Conservation (phyloP, 2,113 vertebrate genomes). For the Muntiacus muntjak region DNA sequence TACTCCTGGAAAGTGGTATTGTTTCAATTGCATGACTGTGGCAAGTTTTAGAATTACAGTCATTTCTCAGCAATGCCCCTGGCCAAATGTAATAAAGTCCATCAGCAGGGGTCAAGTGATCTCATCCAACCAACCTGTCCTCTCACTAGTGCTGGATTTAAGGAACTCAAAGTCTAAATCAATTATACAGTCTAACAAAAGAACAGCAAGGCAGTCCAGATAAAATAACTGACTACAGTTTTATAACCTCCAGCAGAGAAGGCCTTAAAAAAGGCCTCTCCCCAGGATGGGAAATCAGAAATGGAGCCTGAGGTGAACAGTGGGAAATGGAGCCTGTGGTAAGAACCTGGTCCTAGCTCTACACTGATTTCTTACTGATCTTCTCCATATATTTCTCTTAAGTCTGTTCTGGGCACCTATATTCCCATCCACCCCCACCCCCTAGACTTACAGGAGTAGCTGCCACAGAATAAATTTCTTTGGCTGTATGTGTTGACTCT, state of each 20-base stretch:
- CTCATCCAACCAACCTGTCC: background rate
- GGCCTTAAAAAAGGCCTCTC: background rate
- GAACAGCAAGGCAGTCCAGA: conserved; percentile 29
- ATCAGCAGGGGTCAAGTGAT: conserved; percentile 27
- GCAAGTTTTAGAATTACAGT: background rate
- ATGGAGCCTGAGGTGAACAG: background rate
- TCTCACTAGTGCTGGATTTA: conserved; percentile 10
- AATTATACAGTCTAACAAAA: conserved; percentile 48
- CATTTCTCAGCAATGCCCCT: background rate
- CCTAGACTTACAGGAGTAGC: background rate
- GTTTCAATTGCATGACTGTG: background rate
- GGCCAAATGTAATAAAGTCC: conserved; percentile 18
- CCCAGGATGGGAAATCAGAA: background rate
- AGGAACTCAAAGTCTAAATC: conserved; percentile 42
- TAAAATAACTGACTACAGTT: background rate
- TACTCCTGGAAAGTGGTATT: background rate
- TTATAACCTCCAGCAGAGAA: background rate
- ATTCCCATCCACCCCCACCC: background rate
- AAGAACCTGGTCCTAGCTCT: background rate
- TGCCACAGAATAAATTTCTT: background rate
- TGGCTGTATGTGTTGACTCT: background rate
- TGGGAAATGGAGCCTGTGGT: background rate
- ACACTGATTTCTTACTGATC: background rate
- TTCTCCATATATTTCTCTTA: background rate
- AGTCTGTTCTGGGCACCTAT: background rate